Conservation (phyloP, 2,797 vertebrate species). For the Hypotaenidia okinawae region DNA sequence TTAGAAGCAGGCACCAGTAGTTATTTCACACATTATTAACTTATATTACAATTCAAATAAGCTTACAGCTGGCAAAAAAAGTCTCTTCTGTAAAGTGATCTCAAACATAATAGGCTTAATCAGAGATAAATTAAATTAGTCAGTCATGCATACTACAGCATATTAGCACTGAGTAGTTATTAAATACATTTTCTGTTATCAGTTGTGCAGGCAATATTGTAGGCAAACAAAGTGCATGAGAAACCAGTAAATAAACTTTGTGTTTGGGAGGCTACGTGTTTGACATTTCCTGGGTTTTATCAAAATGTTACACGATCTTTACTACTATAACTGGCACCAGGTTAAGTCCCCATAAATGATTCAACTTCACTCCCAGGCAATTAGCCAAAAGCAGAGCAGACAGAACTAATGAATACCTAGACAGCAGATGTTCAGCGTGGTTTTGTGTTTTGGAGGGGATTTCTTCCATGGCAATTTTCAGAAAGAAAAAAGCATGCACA, state of each 20-base stretch:
- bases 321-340: conserved; percentile 46
- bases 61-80: conserved; percentile 84
- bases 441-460: conserved; percentile 61
- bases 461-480: conserved; percentile 45
- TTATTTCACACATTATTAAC: conserved; percentile 88
- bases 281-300: conserved; percentile 52
- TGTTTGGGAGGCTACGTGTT: conserved; percentile 58
- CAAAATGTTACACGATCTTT: conserved; percentile 64
- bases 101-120: conserved; percentile 87
- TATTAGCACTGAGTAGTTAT: conserved; percentile 83
- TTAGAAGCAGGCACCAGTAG: conserved; percentile 79
- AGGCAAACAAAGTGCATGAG: conserved; percentile 76
- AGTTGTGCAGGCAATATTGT: conserved; percentile 73
- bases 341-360: conserved; percentile 63
- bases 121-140: conserved; percentile 87
- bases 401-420: conserved; percentile 70
- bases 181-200: conserved; percentile 83
- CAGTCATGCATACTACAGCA: conserved; percentile 81
- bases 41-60: conserved; percentile 87
- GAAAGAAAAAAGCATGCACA: conserved; percentile 4
- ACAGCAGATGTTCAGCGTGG: conserved; percentile 67
- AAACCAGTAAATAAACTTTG: conserved; percentile 78
- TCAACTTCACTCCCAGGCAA: conserved; percentile 67
- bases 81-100: conserved; percentile 84
- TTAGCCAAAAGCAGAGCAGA: conserved; percentile 68